These are phyloP conservation scores for Sciaenops ocellatus DNA, from an alignment of 2,797 vertebrate genomes.

Conservation along the genomic window DNA sequence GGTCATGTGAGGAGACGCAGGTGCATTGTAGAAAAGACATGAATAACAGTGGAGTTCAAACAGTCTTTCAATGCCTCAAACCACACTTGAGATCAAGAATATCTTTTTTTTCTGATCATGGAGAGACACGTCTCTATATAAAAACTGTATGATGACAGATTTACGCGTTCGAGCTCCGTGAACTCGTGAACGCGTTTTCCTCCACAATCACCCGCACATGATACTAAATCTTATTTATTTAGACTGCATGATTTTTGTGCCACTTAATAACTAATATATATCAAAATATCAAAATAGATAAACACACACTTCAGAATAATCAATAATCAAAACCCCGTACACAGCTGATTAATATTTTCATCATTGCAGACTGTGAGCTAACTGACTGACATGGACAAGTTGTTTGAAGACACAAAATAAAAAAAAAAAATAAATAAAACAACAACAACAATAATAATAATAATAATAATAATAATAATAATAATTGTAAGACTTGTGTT, in stretches of 20 bases:
- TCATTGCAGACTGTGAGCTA: neutral
- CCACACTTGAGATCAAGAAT: neutral
- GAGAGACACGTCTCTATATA: conserved; percentile 4
- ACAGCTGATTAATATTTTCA: neutral
- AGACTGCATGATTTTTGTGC: neutral
- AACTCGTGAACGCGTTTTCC: neutral
- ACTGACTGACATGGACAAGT: neutral
- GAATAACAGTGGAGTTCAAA: neutral
- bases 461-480: too few species aligned
- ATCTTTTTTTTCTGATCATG: neutral
- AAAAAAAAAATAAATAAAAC: too few species aligned
- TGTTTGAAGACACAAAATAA: neutral
- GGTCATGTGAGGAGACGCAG: conserved; percentile 39
- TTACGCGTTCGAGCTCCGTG: conserved; percentile 37
- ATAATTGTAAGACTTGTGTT: neutral
- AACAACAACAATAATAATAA: too few species aligned
- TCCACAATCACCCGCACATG: neutral
- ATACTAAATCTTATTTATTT: neutral
- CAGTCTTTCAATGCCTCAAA: neutral
- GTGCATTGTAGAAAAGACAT: neutral
- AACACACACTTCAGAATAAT: neutral
- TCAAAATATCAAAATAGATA: neutral
- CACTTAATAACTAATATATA: neutral
- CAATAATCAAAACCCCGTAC: neutral
- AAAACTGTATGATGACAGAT: conserved; percentile 9